Percentiles rank a stretch among this genome's conserved stretches.
Conservation (phyloP, 2,113 vertebrate genomes). For the Aspiorhynchus laticeps region DNA sequence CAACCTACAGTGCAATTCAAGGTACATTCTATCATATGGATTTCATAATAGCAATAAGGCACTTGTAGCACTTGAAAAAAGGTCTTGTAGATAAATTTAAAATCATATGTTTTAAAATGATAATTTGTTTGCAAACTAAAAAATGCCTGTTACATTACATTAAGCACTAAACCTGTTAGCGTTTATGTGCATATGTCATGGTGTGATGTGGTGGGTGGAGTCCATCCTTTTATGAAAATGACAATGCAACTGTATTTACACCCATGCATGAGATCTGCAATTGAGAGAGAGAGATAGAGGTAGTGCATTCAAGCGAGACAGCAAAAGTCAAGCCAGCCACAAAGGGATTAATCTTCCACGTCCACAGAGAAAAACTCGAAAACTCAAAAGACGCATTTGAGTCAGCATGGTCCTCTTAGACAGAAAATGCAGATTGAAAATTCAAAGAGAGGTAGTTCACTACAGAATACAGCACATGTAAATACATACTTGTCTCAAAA, state of each 20-base stretch:
- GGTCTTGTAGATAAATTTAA: no score
- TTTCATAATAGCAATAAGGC: background rate
- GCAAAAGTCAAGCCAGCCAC: slow-evolving; percentile 50
- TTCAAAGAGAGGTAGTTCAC: slow-evolving; percentile 12
- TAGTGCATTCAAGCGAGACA: slow-evolving; percentile 47
- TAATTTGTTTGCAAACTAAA: background rate
- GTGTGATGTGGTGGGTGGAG: background rate
- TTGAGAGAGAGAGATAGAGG: background rate
- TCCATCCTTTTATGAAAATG: background rate
- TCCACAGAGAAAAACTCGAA: slow-evolving; percentile 14
- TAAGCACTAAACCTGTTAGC: background rate
- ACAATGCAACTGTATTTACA: background rate
- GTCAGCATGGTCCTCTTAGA: background rate
- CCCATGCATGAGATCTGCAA: background rate
- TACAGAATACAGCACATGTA: slow-evolving; percentile 4
- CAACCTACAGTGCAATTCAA: background rate
- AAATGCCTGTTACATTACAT: background rate
- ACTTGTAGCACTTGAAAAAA: no score
- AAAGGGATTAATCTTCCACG: slow-evolving; percentile 48
- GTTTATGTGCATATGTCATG: background rate
- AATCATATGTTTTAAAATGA: background rate
- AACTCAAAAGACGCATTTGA: background rate
- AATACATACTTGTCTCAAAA: background rate
- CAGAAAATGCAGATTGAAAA: slow-evolving; percentile 17
- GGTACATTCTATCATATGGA: background rate